Base-by-base conservation (phyloP, 1,140 invertebrate genomes). In the Calycopis cecrops region DNA sequence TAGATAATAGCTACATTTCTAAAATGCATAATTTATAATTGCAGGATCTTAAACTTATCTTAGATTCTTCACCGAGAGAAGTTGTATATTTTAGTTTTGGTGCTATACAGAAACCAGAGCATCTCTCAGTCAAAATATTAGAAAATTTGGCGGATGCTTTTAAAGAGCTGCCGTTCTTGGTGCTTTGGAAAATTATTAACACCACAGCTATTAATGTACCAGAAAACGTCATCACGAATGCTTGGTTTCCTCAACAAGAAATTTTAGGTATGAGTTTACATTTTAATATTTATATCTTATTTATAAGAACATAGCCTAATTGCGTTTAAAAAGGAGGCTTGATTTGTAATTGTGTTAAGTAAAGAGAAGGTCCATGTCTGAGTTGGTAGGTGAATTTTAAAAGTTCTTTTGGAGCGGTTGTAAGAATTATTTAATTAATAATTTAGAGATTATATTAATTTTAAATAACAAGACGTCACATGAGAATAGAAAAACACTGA, bases 241-340 rank as follows among this genome's bases (percentile, higher is more conserved):
- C 71, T 28, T 90, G 92, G 92, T 80, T 92, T 48, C 91, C 92
- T 11, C 92, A 92, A 63, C 90, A 90, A 60, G 89, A 91, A 67
- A 67, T 92, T 55, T 74, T 92, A 59, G 90, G 90, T 89, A 76
- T 53, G 44, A 60, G 37, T 48, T 47, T 52, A 35, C 9, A 7
- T 21, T 54, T 34, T 6, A 40, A 55, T 12, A 9, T 33, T 51
- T 48, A 6, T 28, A 33, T 33, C 38, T 51, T 14, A 51, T 40
- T 59, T 11, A 7, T n/a, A 3, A 18, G n/a, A n/a, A n/a, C n/a
- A n/a, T 8, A 37, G 21, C 8, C 42, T 21, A n/a, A n/a, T n/a
- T n/a, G n/a, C n/a, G n/a, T n/a, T n/a, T n/a, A n/a, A n/a, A n/a
- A n/a, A n/a, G n/a, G n/a, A n/a, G n/a, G n/a, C n/a, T n/a, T n/a